Evolutionary conservation across 23 tunicate genomes (phyloP).

Genomic region (Corella eumyota): DNA sequence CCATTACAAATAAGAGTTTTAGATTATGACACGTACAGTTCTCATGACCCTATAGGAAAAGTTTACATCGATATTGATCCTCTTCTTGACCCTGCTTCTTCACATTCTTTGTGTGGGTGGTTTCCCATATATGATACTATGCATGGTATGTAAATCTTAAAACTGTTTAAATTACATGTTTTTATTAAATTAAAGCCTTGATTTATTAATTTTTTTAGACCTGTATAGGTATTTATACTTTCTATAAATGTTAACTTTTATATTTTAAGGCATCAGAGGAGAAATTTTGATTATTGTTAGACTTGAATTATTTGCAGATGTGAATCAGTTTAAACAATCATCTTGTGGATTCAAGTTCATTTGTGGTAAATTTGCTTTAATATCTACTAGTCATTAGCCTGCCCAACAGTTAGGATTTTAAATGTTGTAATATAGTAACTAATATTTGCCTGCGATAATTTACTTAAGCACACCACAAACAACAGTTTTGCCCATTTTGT

Average conservation of each 20-base stretch:
- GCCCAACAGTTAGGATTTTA: too few relatives aligned
- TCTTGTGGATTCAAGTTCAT: slow-evolving; percentile 84
- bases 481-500: too few relatives aligned
- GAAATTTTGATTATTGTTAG: slow-evolving; percentile 49
- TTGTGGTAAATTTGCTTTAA: slow-evolving; percentile 56
- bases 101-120: slow-evolving; percentile 72
- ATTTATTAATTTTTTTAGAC: too few relatives aligned
- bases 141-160: slow-evolving; percentile 57
- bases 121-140: slow-evolving; percentile 91
- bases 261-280: slow-evolving; percentile 62
- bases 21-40: slow-evolving; percentile 87
- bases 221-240: too few relatives aligned
- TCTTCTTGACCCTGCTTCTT: slow-evolving; percentile 54
- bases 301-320: slow-evolving; percentile 66
- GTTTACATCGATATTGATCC: slow-evolving; percentile 85
- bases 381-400: too few relatives aligned
- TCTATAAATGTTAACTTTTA: too few relatives aligned
- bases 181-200: too few relatives aligned
- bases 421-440: too few relatives aligned
- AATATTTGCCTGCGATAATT: too few relatives aligned
- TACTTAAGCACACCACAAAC: too few relatives aligned
- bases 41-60: slow-evolving; percentile 90
- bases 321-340: slow-evolving; percentile 68
- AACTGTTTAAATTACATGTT: too few relatives aligned
- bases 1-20: slow-evolving; percentile 78